Evolutionary conservation across 2,888 invertebrate genomes (phyloP).

Genomic region (Netelia inedita): DNA sequence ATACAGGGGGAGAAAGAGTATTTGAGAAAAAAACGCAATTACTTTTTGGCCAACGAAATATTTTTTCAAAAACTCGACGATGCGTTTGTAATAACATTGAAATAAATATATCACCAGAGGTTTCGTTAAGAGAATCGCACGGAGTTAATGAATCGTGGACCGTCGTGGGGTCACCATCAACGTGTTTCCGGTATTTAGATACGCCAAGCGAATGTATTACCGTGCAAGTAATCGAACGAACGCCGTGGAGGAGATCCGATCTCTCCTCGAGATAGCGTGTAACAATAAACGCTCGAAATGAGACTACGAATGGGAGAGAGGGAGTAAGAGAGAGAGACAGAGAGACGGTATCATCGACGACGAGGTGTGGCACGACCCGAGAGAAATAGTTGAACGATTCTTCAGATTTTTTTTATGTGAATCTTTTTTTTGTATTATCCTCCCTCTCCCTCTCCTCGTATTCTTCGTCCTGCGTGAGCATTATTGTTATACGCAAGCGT

Average conservation of each 20-base stretch:
- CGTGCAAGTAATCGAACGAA: slow-evolving; percentile 49
- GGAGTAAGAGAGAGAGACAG: neutral
- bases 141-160: slow-evolving; percentile 81
- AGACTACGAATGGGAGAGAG: neutral
- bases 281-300: slow-evolving; percentile 54
- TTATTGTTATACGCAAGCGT: slow-evolving; percentile 1
- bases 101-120: slow-evolving; percentile 11
- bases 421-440: slow-evolving; percentile 24
- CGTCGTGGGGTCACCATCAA: slow-evolving; percentile 34
- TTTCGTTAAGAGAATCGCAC: slow-evolving; percentile 55
- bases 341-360: slow-evolving; percentile 16
- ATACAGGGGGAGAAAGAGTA: no score
- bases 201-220: slow-evolving; percentile 74
- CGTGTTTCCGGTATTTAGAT: slow-evolving; percentile 83
- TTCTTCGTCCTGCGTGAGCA: slow-evolving; percentile 31
- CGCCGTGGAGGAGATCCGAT: slow-evolving; percentile 49
- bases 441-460: slow-evolving; percentile 26
- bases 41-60: neutral
- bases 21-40: no score
- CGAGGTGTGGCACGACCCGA: slow-evolving; percentile 55
- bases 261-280: slow-evolving; percentile 60
- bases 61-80: slow-evolving; percentile 9
- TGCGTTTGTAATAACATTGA: neutral
- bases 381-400: slow-evolving; percentile 43
- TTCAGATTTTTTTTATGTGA: neutral